Evolutionary conservation across 2,888 invertebrate genomes (phyloP), one percentile per base, ranked within the genome.

Genomic region (Stegophylla sp.): DNA sequence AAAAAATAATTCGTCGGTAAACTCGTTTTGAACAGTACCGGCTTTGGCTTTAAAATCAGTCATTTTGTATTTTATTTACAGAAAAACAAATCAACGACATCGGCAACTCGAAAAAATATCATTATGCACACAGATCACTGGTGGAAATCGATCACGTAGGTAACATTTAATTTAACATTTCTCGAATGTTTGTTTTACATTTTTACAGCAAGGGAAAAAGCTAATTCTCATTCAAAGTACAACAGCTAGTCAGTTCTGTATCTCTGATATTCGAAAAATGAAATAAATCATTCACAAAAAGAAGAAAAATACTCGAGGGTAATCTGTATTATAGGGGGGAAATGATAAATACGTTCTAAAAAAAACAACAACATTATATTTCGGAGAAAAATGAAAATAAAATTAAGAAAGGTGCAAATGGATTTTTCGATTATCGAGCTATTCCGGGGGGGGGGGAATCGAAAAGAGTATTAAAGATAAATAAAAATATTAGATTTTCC

Each of bases 151-250:
- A 71, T 41, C 53, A 10, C 56, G 71, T 15, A 34, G 34, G 3
- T 34, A 23, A 56, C 15, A 17, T 56, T 56, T 41, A 23, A 26
- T 72, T 17, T 56, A 41, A 56, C 12, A 17, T 56, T 43, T 20
- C n/a, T 23, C 56, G 20, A 72, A 10, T 56, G 23, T 41, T 43
- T 41, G 17, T 72, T 26, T 12, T 41, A 12, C 12, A 23, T 23
- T 34, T 20, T 34, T 4, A 20, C 41, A 10, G 17, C 3, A 13
- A 3, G 53, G 23, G 53, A 41, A 69, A 1, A 3, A 12, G 0
- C 43, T 72, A 41, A 72, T 43, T 72, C 23, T 41, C 43, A 56
- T 56, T 72, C 56, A 43, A 17, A 56, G 41, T 43, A 43, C 20
- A 20, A 64, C 41, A 12, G 53, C 4, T 20, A 53, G 7, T 3